Conservation (phyloP, 2,113 vertebrate genomes). For the Crotalus viridis region DNA sequence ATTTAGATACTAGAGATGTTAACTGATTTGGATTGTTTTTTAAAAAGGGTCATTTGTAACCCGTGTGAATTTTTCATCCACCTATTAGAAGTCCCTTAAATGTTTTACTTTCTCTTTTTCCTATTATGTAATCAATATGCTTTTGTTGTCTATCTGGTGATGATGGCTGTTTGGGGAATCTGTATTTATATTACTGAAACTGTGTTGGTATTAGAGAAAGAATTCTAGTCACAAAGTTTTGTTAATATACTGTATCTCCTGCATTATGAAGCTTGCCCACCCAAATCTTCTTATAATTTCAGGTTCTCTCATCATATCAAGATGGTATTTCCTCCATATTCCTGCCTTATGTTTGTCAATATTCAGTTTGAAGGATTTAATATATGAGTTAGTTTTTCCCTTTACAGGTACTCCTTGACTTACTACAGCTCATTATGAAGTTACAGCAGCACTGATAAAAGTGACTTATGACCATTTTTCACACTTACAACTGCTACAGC, state of each 20-base stretch:
- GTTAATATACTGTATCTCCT: background rate
- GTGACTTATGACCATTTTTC: background rate
- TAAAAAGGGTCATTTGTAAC: background rate
- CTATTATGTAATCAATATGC: background rate
- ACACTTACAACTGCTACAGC: background rate
- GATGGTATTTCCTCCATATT: background rate
- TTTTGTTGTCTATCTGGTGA: background rate
- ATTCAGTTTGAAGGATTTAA: background rate
- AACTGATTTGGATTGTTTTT: background rate
- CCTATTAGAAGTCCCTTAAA: background rate
- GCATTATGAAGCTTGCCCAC: background rate
- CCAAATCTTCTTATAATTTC: background rate
- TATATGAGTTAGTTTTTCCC: background rate
- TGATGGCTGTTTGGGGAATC: background rate
- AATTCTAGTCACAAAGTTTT: background rate
- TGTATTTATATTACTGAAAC: background rate
- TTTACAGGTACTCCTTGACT: background rate
- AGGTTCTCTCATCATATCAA: background rate
- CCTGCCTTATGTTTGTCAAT: background rate
- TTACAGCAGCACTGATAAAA: background rate
- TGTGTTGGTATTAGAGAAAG: background rate
- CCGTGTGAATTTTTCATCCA: background rate
- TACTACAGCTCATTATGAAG: background rate
- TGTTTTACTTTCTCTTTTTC: background rate
- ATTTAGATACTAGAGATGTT: background rate